A percentile compares a stretch with the other conserved stretches of the same genome.
Evolutionary conservation across 2,888 invertebrate species (phyloP).

Genomic region (Drosophila meridiana): DNA sequence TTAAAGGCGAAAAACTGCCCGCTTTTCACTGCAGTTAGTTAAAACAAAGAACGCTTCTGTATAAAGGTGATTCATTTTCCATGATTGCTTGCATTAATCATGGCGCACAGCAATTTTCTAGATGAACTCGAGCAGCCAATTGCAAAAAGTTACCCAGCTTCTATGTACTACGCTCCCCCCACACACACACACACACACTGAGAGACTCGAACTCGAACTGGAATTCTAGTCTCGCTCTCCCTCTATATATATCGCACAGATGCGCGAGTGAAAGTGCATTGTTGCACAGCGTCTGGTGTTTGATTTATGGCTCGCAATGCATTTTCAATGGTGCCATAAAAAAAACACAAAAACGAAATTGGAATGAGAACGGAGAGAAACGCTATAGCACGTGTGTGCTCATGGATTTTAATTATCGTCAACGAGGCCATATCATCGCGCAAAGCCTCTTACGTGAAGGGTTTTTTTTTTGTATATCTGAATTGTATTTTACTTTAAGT

Average conservation of each 20-base stretch:
- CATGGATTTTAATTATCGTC: conserved; percentile 38
- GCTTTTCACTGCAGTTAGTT: not conserved
- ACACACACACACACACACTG: not conserved
- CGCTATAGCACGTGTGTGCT: conserved; percentile 9
- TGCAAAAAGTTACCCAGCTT: conserved; percentile 10
- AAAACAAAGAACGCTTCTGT: conserved; percentile 10
- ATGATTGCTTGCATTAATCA: conserved; percentile 44
- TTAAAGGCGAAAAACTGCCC: not conserved
- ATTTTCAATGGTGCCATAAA: conserved; percentile 29
- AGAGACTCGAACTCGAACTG: not conserved
- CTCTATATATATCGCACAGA: conserved; percentile 22
- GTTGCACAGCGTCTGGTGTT: conserved; percentile 26
- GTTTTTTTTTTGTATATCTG: not conserved
- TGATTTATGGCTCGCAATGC: conserved; percentile 54
- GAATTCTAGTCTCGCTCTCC: conserved; percentile 1
- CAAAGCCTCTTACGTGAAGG: conserved; percentile 2
- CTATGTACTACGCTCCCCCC: not conserved
- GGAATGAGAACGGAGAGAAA: conserved; percentile 18
- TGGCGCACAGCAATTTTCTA: conserved; percentile 40
- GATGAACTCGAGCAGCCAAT: conserved; percentile 32
- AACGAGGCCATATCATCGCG: conserved; percentile 3
- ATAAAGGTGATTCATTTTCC: conserved; percentile 32
- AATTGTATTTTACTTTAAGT: not conserved
- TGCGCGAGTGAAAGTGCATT: conserved; percentile 50
- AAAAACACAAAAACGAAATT: not conserved